Conservation (phyloP, 2,797 vertebrate species). For the Enteromius argenteus region DNA sequence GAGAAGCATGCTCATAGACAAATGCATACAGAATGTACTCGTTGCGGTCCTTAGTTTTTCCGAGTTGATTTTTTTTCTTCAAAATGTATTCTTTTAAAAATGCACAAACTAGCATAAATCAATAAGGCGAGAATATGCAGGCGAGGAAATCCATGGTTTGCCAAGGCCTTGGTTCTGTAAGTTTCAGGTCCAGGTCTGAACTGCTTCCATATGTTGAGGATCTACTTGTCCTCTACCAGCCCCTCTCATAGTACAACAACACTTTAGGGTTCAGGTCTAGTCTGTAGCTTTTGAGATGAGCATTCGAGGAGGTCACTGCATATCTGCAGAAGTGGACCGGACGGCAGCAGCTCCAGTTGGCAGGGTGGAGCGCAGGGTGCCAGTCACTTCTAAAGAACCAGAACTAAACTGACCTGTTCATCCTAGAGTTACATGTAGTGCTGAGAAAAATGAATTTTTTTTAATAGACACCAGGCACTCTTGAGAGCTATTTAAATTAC, state of each 20-base stretch:
- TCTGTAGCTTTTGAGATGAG: slow-evolving; percentile 19
- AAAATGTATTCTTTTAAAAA: slow-evolving; percentile 52
- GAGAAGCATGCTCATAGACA: slow-evolving; percentile 70
- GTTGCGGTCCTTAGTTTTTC: slow-evolving; percentile 48
- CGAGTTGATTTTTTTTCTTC: slow-evolving; percentile 54
- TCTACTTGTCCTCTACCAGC: slow-evolving; percentile 16
- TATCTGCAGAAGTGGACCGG: slow-evolving; percentile 33
- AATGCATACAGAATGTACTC: slow-evolving; percentile 63
- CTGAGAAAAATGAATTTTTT: background rate
- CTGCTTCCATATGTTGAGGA: slow-evolving; percentile 39
- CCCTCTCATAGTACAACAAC: slow-evolving; percentile 17
- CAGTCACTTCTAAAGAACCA: slow-evolving; percentile 1
- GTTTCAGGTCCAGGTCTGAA: slow-evolving; percentile 42
- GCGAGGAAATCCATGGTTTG: slow-evolving; percentile 49
- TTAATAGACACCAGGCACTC: slow-evolving; percentile 19
- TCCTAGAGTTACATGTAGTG: slow-evolving; percentile 10
- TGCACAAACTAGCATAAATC: slow-evolving; percentile 62
- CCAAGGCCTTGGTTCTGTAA: slow-evolving; percentile 37
- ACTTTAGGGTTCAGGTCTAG: slow-evolving; percentile 21
- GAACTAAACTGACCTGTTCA: background rate
- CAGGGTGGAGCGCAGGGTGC: slow-evolving; percentile 18
- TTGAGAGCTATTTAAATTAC: slow-evolving; percentile 29
- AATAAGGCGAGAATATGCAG: slow-evolving; percentile 41
- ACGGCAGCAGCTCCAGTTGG: slow-evolving; percentile 18
- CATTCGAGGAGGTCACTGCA: slow-evolving; percentile 19